Evolutionary conservation across 2,888 invertebrate species (phyloP).

Genomic region (Blomia tropicalis): DNA sequence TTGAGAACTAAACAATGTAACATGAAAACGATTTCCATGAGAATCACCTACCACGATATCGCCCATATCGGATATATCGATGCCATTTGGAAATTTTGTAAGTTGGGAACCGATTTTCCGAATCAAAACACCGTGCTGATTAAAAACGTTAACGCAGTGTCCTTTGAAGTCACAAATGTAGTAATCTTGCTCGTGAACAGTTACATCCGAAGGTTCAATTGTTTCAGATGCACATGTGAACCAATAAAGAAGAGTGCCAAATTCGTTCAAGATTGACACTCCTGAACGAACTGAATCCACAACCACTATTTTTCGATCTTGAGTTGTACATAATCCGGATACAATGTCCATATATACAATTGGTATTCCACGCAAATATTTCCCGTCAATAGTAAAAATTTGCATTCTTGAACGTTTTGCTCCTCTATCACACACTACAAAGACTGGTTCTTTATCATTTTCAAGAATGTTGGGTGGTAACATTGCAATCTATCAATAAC

Average conservation of each 20-base stretch:
- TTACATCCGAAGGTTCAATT: slow-evolving; percentile 93
- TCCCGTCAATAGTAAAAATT: slow-evolving; percentile 34
- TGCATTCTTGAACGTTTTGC: slow-evolving; percentile 41
- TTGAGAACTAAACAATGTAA: slow-evolving; percentile 80
- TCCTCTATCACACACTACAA: slow-evolving; percentile 39
- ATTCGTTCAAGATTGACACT: slow-evolving; percentile 33
- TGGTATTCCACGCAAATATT: neutral
- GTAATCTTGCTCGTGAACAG: slow-evolving; percentile 53
- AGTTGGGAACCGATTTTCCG: slow-evolving; percentile 87
- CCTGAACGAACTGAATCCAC: slow-evolving; percentile 40
- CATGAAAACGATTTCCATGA: slow-evolving; percentile 92
- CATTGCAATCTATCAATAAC: slow-evolving; percentile 29
- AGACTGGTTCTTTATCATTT: neutral
- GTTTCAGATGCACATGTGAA: slow-evolving; percentile 95
- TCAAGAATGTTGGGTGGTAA: neutral
- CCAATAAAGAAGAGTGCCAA: slow-evolving; percentile 57
- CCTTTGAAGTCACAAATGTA: slow-evolving; percentile 97
- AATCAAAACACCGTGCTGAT: slow-evolving; percentile 76
- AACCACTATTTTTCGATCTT: slow-evolving; percentile 36
- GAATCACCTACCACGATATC: slow-evolving; percentile 92
- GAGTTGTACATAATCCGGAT: slow-evolving; percentile 13
- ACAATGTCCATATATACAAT: slow-evolving; percentile 20
- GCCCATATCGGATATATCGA: slow-evolving; percentile 90
- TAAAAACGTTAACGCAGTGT: slow-evolving; percentile 90
- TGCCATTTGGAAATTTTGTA: slow-evolving; percentile 93